phyloP scores from a whole-genome alignment of 2,113 vertebrate genomes.

The Oenanthe melanoleuca region DNA sequence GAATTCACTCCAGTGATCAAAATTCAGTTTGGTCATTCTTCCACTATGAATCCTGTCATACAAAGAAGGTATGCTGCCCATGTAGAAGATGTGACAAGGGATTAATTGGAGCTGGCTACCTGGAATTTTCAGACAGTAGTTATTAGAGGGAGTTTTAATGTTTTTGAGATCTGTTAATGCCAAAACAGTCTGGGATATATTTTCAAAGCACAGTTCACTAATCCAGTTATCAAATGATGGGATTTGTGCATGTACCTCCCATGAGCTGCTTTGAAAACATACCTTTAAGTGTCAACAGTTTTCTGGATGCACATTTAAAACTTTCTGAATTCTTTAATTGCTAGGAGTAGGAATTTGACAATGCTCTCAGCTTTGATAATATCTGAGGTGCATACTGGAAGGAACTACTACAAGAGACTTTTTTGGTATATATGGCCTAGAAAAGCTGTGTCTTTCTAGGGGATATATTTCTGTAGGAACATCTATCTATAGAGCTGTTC shows the following conservation, averaged over 20 bases:
- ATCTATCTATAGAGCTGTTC: not conserved
- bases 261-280: conserved; percentile 9
- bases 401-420: not conserved
- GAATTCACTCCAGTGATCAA: not conserved
- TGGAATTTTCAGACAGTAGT: not conserved
- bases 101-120: not conserved
- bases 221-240: conserved; percentile 47
- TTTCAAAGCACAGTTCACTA: conserved; percentile 29
- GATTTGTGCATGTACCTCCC: conserved; percentile 31
- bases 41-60: not conserved
- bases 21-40: not conserved
- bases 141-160: not conserved
- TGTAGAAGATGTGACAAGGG: not conserved
- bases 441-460: not conserved
- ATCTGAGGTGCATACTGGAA: not conserved
- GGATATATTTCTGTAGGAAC: not conserved
- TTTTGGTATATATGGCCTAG: not conserved
- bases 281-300: conserved; percentile 4
- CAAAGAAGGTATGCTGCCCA: not conserved
- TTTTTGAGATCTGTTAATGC: not conserved
- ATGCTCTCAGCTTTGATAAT: not conserved
- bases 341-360: not conserved
- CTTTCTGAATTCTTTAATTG: not conserved
- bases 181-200: not conserved
- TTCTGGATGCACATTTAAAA: not conserved